Evolutionary conservation across 2,888 invertebrate genomes (phyloP).

Genomic region (Napeogenes sylphis): DNA sequence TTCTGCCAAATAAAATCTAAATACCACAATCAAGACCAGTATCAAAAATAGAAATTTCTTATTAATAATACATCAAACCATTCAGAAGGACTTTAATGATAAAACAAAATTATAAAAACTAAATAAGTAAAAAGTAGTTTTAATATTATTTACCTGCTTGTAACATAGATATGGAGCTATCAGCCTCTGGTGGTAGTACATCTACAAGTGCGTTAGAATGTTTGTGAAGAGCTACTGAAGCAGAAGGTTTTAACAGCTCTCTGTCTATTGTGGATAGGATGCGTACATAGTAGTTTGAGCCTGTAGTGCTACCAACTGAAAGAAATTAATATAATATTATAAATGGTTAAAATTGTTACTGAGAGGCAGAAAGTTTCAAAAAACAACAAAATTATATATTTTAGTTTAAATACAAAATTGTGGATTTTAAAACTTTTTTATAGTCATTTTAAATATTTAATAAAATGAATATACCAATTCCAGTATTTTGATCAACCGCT

Average conservation of each 20-base stretch:
- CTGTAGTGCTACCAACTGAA: slow-evolving; percentile 96
- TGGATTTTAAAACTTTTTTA: no score
- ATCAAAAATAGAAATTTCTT: no score
- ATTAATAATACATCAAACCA: no score
- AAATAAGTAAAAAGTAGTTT: neutral
- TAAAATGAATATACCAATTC: slow-evolving; percentile 79
- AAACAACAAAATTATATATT: no score
- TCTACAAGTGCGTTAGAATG: slow-evolving; percentile 99
- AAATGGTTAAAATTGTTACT: no score
- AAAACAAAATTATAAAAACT: no score
- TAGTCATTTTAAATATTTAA: neutral
- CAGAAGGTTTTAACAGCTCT: slow-evolving; percentile 97
- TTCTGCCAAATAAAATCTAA: no score
- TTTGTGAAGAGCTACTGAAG: slow-evolving; percentile 98
- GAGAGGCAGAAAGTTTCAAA: no score
- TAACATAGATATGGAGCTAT: slow-evolving; percentile 99
- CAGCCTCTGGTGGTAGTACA: slow-evolving; percentile 98
- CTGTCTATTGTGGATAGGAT: slow-evolving; percentile 99
- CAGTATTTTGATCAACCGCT: slow-evolving; percentile 99
- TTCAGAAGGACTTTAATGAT: no score
- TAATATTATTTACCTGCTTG: slow-evolving; percentile 82
- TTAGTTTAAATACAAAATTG: no score
- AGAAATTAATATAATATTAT: slow-evolving; percentile 19
- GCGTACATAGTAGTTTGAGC: slow-evolving; percentile 99
- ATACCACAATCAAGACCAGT: no score